phyloP scores from a whole-genome alignment of 2,888 invertebrate genomes.

The Hypolimnas misippus region DNA sequence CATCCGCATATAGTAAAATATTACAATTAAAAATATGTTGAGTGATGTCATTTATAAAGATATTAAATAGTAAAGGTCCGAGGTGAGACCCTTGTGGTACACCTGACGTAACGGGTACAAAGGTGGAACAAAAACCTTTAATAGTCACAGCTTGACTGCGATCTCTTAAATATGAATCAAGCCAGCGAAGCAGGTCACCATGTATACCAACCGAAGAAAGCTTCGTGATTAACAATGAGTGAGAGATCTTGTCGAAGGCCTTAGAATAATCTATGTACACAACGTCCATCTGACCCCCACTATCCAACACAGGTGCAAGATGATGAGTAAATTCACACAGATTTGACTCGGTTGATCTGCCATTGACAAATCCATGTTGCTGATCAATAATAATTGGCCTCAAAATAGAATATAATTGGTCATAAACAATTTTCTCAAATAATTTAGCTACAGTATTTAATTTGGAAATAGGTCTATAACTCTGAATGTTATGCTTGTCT shows the following conservation, averaged over 20 bases:
- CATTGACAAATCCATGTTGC: not conserved
- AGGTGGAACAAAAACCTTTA: slow-evolving; percentile 11
- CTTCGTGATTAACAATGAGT: not conserved
- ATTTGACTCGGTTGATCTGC: not conserved
- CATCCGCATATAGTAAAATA: slow-evolving; percentile 3
- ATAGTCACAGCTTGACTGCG: slow-evolving; percentile 14
- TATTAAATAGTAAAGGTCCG: not conserved
- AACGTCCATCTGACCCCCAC: too few species aligned
- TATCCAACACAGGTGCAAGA: too few species aligned
- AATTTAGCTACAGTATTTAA: slow-evolving; percentile 2
- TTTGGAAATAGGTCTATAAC: slow-evolving; percentile 8
- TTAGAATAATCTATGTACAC: too few species aligned
- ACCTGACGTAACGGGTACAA: slow-evolving; percentile 5
- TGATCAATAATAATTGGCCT: not conserved
- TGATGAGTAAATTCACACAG: not conserved
- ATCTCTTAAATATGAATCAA: slow-evolving; percentile 8
- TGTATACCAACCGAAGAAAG: not conserved
- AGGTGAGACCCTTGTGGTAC: slow-evolving; percentile 12
- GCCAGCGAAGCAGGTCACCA: slow-evolving; percentile 8
- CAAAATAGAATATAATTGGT: not conserved
- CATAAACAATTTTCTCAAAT: not conserved
- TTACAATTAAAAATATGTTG: not conserved
- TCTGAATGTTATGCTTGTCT: not conserved
- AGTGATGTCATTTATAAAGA: slow-evolving; percentile 2
- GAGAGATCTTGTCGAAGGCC: too few species aligned